Conservation (phyloP, 2,113 vertebrate species). For the Etia nguti region DNA sequence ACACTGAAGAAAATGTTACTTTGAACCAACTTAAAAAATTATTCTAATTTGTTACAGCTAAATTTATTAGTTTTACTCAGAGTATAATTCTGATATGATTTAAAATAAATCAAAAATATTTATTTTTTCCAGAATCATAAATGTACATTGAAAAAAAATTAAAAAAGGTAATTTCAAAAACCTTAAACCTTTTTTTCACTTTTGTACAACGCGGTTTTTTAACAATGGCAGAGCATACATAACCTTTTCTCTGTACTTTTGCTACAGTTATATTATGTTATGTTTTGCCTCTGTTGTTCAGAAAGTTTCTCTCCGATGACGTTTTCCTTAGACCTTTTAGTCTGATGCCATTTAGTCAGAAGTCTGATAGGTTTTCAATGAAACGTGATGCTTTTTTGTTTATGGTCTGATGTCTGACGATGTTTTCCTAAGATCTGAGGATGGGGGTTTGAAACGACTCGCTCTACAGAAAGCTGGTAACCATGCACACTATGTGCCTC, state of each 20-base stretch:
- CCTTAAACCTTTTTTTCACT: not conserved
- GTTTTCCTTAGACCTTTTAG: not conserved
- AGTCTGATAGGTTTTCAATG: not conserved
- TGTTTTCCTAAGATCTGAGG: not conserved
- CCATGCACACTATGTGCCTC: not conserved
- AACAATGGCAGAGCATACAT: not conserved
- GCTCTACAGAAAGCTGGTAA: not conserved
- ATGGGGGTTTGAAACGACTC: not conserved
- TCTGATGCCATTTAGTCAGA: not conserved
- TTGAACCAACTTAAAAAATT: not conserved
- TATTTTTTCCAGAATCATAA: not conserved
- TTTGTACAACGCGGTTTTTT: not conserved
- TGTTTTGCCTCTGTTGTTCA: no score
- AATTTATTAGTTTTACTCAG: not conserved
- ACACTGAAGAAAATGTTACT: not conserved
- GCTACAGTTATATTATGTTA: not conserved
- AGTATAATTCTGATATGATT: not conserved
- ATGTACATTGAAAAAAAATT: not conserved
- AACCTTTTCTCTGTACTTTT: not conserved
- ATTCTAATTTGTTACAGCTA: not conserved
- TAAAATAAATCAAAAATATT: not conserved
- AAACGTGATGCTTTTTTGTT: not conserved
- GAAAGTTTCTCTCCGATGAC: not conserved
- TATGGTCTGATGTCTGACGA: rapidly evolving
- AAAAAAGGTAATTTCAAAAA: not conserved